Base-by-base conservation (phyloP, 2,888 invertebrate species). In the Pyrrhosoma nymphula region DNA sequence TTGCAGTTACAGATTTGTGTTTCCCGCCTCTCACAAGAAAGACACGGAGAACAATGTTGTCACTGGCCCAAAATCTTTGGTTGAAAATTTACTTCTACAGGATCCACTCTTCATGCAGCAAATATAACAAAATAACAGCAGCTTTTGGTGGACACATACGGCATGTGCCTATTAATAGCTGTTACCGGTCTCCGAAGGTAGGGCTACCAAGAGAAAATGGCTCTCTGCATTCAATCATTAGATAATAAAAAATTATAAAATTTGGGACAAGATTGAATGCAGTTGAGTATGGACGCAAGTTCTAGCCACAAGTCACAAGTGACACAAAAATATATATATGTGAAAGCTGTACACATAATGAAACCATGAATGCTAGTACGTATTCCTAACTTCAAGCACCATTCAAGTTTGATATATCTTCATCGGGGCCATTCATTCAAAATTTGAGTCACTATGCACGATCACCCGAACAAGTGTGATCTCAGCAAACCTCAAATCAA, bases 381-480 rank as follows among this genome's bases (percentile, higher is more conserved):
- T n/a, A 75, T 93, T 93, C 75, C 47, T 93, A 39, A 93, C 93
- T 93, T 93, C 93, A 69, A 93, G 93, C 93, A 93, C 93, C 93
- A 93, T 47, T 69, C 93, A 69, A 69, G 69, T 47, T 10, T 89
- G 56, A 89, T 39, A 55, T 55, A 26, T 56, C 55, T 35, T 16
- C 82, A 35, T 18, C 35, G 82, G 30, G 35, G 30, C 30, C 30
- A 35, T 16, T 82, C 35, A 30, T 35, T 35, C 14, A 16, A 35
- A 35, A 30, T 35, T 35, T 18, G 35, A 35, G 30, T 35, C 69
- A 69, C 82, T 82, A 82, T 35, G 0, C 69, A 69, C 69, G 26
- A 23, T 10, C 69, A 69, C n/a, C n/a, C n/a, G 20, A 26, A 10
- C 16, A 35, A 82, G 82, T 16, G 18, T 69, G 0, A 69, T 69